These are phyloP conservation scores for Thalassophryne amazonica DNA, from an alignment of 2,797 vertebrate genomes.

Conservation along the genomic window DNA sequence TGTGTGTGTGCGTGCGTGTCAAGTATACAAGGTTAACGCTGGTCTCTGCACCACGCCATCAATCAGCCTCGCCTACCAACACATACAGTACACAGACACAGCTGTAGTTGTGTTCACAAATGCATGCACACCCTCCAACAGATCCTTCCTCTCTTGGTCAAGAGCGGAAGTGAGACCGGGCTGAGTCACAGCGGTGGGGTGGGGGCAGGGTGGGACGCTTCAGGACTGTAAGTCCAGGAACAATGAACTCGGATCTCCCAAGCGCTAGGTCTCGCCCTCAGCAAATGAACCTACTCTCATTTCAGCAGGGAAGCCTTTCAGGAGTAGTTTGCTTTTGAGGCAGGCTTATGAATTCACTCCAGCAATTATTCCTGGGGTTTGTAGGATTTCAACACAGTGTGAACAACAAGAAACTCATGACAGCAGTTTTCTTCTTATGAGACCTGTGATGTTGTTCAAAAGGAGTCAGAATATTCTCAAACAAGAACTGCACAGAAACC, in stretches of 20 bases:
- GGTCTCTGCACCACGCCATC: conserved; percentile 25
- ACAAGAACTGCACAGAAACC: not conserved
- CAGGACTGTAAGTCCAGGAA: conserved; percentile 30
- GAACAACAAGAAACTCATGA: too few relatives aligned
- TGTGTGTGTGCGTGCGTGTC: not conserved
- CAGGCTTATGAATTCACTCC: not conserved
- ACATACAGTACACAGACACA: not conserved
- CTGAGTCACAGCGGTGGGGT: conserved; percentile 63
- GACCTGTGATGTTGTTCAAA: not conserved
- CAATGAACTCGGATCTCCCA: conserved; percentile 43
- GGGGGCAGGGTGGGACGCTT: too few relatives aligned
- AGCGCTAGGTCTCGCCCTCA: not conserved
- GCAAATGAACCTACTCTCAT: conserved; percentile 4
- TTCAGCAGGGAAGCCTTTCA: not conserved
- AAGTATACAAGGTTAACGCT: conserved; percentile 2
- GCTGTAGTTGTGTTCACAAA: conserved; percentile 11
- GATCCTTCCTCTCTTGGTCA: conserved; percentile 61
- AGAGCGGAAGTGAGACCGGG: conserved; percentile 50
- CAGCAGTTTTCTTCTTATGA: too few relatives aligned
- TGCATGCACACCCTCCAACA: conserved; percentile 43
- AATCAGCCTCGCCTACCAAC: not conserved
- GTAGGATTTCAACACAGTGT: not conserved
- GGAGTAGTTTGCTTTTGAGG: not conserved
- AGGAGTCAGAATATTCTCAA: not conserved
- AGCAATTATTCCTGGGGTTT: not conserved